Percentiles rank a stretch among this genome's conserved stretches.
Conservation (phyloP, 1,140 invertebrate genomes). For the Bombus confusus region DNA sequence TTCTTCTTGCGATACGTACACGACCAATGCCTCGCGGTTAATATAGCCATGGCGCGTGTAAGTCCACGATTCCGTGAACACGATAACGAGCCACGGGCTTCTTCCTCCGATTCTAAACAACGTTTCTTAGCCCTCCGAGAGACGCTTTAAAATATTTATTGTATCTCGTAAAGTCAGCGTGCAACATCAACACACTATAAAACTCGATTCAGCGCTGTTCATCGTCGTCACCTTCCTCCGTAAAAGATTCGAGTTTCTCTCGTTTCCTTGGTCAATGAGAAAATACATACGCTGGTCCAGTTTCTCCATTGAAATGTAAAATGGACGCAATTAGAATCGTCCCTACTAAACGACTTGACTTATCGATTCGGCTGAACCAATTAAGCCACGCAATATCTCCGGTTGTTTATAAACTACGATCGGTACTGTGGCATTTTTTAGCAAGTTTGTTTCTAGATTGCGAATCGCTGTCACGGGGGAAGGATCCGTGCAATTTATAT, state of each 20-base stretch:
- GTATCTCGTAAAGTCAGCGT: not conserved
- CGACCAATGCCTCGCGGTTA: slow-evolving; percentile 47
- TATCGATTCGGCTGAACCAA: not conserved
- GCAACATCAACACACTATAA: not conserved
- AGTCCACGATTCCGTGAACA: slow-evolving; percentile 17
- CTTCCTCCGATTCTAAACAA: slow-evolving; percentile 3
- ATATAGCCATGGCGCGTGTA: slow-evolving; percentile 11
- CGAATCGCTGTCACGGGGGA: not conserved
- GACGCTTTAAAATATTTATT: slow-evolving; percentile 16
- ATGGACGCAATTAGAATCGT: not conserved
- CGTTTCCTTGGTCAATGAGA: not conserved
- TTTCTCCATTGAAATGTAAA: not conserved
- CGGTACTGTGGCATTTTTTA: not conserved
- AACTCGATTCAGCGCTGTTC: not conserved
- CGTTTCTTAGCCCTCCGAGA: not conserved
- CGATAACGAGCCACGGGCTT: slow-evolving; percentile 28
- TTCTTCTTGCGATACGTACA: not conserved
- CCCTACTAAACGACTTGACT: not conserved
- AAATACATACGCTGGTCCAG: not conserved
- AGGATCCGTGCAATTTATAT: slow-evolving; percentile 26
- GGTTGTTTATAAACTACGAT: not conserved
- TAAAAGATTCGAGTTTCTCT: not conserved
- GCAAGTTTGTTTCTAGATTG: not conserved
- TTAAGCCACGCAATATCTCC: not conserved
- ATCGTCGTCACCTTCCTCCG: not conserved